Evolutionary conservation across 2,797 vertebrate species (phyloP).

Genomic region (Micromesistius poutassou): DNA sequence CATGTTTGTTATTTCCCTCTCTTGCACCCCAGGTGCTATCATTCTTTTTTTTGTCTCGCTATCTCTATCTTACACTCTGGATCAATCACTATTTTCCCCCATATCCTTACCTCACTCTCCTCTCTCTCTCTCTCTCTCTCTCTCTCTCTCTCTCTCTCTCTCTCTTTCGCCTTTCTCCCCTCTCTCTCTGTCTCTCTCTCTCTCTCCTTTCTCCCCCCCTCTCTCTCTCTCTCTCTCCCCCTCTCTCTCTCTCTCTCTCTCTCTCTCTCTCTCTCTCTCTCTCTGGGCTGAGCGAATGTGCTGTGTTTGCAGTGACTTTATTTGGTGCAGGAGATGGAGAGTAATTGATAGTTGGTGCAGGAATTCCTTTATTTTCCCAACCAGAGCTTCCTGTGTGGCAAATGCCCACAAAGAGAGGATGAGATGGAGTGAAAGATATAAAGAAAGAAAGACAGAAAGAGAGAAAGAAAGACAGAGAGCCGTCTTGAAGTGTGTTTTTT

Average conservation of each 20-base stretch:
- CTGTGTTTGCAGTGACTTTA: conserved; percentile 62
- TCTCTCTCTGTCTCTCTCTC: conserved; percentile 10
- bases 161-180: too few relatives aligned
- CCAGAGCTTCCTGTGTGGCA: conserved; percentile 34
- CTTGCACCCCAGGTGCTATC: conserved; percentile 1
- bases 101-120: neutral
- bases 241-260: conserved; percentile 9
- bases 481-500: neutral
- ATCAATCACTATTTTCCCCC: conserved; percentile 5
- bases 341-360: conserved; percentile 67
- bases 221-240: conserved; percentile 4
- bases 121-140: conserved; percentile 15
- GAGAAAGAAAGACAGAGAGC: neutral
- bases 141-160: conserved; percentile 10
- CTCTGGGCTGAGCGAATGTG: conserved; percentile 52
- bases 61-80: neutral
- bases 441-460: conserved; percentile 7
- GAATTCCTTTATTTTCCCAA: conserved; percentile 44
- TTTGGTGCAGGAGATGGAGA: conserved; percentile 63
- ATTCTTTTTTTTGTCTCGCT: conserved; percentile 13
- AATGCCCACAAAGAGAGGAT: conserved; percentile 38
- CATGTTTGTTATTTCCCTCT: neutral
- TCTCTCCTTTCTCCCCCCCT: conserved; percentile 1
- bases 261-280: conserved; percentile 17
- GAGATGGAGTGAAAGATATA: conserved; percentile 3